These are phyloP conservation scores for Willisornis vidua DNA, from an alignment of 2,113 vertebrate genomes.

Conservation along the genomic window DNA sequence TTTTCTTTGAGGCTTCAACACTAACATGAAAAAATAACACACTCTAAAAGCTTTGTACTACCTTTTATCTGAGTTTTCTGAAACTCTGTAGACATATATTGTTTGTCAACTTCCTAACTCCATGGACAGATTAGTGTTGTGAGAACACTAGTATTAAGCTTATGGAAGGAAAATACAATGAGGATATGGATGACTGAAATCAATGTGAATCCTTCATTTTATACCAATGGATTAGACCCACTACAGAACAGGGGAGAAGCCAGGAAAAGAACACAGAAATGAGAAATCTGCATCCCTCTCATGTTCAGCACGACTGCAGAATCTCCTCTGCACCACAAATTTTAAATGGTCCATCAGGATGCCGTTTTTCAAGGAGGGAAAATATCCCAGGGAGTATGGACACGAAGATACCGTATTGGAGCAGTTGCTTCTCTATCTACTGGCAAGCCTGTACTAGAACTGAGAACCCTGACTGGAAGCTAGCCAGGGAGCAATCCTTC, in stretches of 20 bases:
- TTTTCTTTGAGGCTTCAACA: conserved; percentile 16
- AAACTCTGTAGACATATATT: neutral
- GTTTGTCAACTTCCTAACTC: neutral
- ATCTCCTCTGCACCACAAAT: neutral
- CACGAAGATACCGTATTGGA: neutral
- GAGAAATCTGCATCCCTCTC: neutral
- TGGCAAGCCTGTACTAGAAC: neutral
- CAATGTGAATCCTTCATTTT: neutral
- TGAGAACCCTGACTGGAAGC: neutral
- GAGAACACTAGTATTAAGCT: neutral
- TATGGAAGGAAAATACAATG: neutral
- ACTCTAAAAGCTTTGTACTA: neutral
- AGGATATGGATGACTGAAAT: neutral
- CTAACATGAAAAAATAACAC: neutral
- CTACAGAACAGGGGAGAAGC: neutral
- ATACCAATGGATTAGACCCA: neutral
- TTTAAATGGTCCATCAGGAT: neutral
- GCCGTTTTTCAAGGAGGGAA: neutral
- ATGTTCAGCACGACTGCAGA: neutral
- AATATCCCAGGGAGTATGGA: neutral
- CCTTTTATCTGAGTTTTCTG: neutral
- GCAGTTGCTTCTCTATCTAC: neutral
- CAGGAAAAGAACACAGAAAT: neutral
- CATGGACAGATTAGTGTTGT: neutral
- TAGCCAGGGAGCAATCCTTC: neutral